Conservation (phyloP, 1,140 invertebrate species). For the Polyergus mexicanus region DNA sequence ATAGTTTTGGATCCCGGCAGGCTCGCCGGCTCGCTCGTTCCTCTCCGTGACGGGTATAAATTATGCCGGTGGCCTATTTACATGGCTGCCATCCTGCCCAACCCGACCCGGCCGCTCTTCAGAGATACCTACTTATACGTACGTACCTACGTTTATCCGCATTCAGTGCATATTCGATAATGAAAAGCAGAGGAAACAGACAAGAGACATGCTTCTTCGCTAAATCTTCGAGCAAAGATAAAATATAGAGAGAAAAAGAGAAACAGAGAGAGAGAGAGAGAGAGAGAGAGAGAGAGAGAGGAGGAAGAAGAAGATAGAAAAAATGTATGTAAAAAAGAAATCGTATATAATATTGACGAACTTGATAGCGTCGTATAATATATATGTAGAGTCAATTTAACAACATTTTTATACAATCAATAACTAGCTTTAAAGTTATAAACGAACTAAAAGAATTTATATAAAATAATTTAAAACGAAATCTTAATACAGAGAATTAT, state of each 20-base stretch:
- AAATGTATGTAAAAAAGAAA: background rate
- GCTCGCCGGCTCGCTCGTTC: conserved; percentile 71
- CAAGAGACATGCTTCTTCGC: conserved; percentile 4
- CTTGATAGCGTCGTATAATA: background rate
- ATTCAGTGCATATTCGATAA: conserved; percentile 59
- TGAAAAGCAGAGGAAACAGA: conserved; percentile 18
- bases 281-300: background rate
- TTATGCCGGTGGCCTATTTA: conserved; percentile 84
- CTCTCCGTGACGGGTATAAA: conserved; percentile 80
- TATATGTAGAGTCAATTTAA: background rate
- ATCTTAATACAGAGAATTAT: background rate
- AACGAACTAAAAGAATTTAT: background rate
- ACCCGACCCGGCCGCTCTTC: conserved; percentile 67
- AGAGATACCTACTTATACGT: conserved; percentile 71
- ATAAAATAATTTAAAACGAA: background rate
- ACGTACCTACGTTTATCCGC: conserved; percentile 44
- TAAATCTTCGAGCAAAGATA: conserved; percentile 11
- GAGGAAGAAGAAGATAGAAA: too few species aligned
- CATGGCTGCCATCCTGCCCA: conserved; percentile 75
- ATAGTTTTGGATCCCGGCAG: conserved; percentile 74
- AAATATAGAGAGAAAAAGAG: background rate
- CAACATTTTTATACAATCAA: conserved; percentile 3
- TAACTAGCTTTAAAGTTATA: background rate
- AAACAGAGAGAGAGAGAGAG: background rate
- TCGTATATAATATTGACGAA: background rate